Conservation (phyloP, 2,797 vertebrate species). For the Tragopan temminckii region DNA sequence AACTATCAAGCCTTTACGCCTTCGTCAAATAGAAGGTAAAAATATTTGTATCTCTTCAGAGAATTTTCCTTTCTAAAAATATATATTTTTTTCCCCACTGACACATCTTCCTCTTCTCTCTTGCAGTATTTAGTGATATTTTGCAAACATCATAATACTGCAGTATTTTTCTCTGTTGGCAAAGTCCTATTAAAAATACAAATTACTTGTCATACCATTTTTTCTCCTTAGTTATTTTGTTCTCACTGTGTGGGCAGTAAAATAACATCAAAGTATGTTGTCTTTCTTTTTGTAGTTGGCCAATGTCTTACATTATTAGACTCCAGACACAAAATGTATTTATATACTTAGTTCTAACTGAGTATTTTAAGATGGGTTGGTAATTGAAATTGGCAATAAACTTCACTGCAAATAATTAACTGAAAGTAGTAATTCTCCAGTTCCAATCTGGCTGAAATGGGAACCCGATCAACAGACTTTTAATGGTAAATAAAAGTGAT, state of each 20-base stretch:
- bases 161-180: neutral
- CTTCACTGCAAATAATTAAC: neutral
- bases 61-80: neutral
- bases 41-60: neutral
- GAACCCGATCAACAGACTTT: neutral
- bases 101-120: neutral
- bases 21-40: constrained; percentile 85
- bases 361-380: neutral
- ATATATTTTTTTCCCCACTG: neutral
- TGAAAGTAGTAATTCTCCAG: neutral
- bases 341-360: neutral
- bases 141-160: neutral
- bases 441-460: neutral
- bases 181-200: neutral
- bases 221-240: neutral
- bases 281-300: neutral
- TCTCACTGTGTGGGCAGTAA: neutral
- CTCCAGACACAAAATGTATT: neutral
- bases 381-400: neutral
- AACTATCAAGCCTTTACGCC: constrained; percentile 87
- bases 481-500: neutral
- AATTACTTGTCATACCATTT: neutral
- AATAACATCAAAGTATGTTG: neutral
- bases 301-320: neutral
- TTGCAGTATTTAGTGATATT: neutral